Percentiles rank a stretch among this genome's conserved stretches.
These are phyloP conservation scores for Caerostris darwini DNA, from an alignment of 1,140 invertebrate species.

Conservation along the genomic window DNA sequence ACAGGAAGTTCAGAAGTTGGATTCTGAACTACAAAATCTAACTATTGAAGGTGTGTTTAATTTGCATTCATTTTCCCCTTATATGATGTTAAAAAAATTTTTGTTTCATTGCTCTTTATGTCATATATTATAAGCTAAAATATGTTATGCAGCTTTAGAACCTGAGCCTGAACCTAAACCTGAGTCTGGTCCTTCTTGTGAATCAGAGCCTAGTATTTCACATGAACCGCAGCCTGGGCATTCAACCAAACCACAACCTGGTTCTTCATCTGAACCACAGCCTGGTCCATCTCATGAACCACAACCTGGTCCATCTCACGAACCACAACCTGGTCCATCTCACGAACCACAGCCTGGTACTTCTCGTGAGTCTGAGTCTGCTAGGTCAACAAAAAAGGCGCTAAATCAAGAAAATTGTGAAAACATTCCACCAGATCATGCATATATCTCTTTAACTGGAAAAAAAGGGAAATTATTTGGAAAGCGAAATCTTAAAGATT, in stretches of 20 bases:
- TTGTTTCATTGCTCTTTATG: neutral
- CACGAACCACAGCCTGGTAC: too few relatives aligned
- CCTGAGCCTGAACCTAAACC: too few relatives aligned
- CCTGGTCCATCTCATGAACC: too few relatives aligned
- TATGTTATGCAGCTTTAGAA: too few relatives aligned
- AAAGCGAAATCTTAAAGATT: conserved; percentile 41
- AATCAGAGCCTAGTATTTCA: too few relatives aligned
- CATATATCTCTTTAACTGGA: neutral
- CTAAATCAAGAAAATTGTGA: conserved; percentile 20
- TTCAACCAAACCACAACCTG: too few relatives aligned
- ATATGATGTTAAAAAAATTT: neutral
- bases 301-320: too few relatives aligned
- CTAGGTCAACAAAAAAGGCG: neutral
- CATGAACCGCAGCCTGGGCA: too few relatives aligned
- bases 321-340: too few relatives aligned
- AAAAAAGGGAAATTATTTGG: conserved; percentile 12
- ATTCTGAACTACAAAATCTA: conserved; percentile 20
- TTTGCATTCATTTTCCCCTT: neutral
- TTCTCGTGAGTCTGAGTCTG: neutral
- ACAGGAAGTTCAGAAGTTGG: conserved; percentile 40
- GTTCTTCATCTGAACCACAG: too few relatives aligned
- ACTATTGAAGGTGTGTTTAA: conserved; percentile 15
- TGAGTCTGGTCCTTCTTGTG: too few relatives aligned
- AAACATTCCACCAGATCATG: conserved; percentile 34
- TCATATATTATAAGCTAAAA: neutral